A percentile compares a stretch with the other conserved stretches of the same genome.
Conservation (phyloP, 2,797 vertebrate species). For the Chloroceryle inda region DNA sequence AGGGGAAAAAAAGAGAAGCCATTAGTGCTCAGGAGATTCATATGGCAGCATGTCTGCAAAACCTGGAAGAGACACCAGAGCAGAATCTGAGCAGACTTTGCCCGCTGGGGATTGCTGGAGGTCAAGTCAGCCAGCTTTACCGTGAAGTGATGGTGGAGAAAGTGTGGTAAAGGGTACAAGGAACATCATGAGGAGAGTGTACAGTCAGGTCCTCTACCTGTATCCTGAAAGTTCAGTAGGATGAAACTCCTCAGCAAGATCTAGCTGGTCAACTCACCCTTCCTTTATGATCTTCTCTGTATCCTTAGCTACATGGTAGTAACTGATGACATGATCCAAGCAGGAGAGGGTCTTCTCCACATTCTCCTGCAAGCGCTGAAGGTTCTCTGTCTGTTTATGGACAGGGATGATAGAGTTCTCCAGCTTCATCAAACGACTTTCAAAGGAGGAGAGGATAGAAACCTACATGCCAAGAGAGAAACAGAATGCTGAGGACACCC, state of each 20-base stretch:
- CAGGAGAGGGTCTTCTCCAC: slow-evolving; percentile 95
- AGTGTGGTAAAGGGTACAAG: background rate
- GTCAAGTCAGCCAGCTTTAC: background rate
- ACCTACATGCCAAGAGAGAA: slow-evolving; percentile 79
- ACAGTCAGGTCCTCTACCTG: background rate
- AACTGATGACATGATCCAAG: slow-evolving; percentile 97
- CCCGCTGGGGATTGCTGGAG: background rate
- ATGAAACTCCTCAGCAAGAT: background rate
- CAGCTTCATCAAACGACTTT: slow-evolving; percentile 97
- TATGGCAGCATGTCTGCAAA: background rate
- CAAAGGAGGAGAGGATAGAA: slow-evolving; percentile 96
- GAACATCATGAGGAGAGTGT: background rate
- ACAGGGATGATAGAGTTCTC: slow-evolving; percentile 99
- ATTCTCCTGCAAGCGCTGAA: slow-evolving; percentile 97
- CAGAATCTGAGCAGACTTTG: background rate
- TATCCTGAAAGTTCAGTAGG: background rate
- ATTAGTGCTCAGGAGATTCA: background rate
- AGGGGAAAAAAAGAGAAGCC: background rate
- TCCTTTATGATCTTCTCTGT: slow-evolving; percentile 95
- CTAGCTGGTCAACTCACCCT: slow-evolving; percentile 83
- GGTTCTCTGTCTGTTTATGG: slow-evolving; percentile 97
- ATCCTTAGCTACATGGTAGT: slow-evolving; percentile 97
- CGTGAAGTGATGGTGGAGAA: background rate
- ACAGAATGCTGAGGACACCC: background rate
- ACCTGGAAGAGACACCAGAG: background rate